Evolutionary conservation across 1,140 invertebrate species (phyloP).

Genomic region (Dendrolimus punctatus): DNA sequence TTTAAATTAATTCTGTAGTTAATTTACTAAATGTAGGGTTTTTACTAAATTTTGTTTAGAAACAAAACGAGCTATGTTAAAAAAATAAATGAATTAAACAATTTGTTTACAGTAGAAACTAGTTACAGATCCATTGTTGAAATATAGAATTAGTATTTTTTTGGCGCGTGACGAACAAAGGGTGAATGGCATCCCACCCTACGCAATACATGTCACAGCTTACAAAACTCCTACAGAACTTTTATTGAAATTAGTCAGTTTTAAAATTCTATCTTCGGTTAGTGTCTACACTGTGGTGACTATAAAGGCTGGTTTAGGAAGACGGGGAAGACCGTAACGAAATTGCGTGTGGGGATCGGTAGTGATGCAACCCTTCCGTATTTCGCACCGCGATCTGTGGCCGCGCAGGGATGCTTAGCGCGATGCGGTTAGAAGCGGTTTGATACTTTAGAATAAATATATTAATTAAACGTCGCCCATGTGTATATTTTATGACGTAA

Average conservation of each 20-base stretch:
- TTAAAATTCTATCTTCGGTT: not conserved
- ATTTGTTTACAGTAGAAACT: conserved; percentile 65
- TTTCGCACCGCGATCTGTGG: conserved; percentile 42
- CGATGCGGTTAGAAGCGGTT: not conserved
- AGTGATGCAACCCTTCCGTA: conserved; percentile 60
- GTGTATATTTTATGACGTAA: conserved; percentile 22
- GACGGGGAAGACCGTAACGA: conserved; percentile 54
- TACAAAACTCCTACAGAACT: not conserved
- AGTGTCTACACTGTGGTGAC: conserved; percentile 1
- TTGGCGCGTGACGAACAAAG: conserved; percentile 30
- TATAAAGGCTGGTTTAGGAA: conserved; percentile 10
- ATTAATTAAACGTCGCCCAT: conserved; percentile 17
- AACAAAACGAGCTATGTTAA: conserved; percentile 17
- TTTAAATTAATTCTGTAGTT: too few species aligned
- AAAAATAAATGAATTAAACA: conserved; percentile 36
- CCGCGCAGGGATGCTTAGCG: conserved; percentile 30
- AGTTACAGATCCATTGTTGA: conserved; percentile 54
- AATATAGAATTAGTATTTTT: conserved; percentile 54
- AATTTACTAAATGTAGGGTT: too few species aligned
- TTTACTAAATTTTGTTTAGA: too few species aligned
- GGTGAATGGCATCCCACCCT: conserved; percentile 10
- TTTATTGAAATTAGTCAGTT: not conserved
- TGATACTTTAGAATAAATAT: conserved; percentile 21
- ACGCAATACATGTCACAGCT: conserved; percentile 4
- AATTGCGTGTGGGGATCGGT: conserved; percentile 38